Evolutionary conservation across 2,888 invertebrate species (phyloP).

Genomic region (Drepana falcataria): DNA sequence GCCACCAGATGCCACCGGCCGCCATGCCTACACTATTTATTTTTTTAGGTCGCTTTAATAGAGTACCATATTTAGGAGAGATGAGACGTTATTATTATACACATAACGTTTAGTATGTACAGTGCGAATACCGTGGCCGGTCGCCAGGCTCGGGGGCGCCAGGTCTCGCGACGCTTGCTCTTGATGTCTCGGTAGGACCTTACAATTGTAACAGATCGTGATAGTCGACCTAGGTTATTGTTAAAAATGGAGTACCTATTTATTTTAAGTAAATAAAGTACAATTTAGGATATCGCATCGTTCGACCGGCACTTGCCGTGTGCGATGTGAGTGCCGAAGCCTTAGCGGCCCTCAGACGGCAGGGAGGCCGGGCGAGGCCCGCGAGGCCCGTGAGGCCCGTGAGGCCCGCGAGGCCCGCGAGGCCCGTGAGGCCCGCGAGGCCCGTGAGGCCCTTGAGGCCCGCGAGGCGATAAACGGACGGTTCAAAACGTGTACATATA

Average conservation of each 20-base stretch:
- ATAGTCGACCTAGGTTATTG: conserved; percentile 26
- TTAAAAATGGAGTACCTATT: conserved; percentile 47
- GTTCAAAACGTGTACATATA: not conserved
- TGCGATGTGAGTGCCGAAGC: conserved; percentile 37
- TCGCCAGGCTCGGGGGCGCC: too few species aligned
- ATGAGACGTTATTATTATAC: conserved; percentile 27
- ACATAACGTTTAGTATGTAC: conserved; percentile 21
- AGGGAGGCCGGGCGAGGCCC: not conserved
- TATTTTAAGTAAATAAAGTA: conserved; percentile 62
- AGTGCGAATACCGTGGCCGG: conserved; percentile 25
- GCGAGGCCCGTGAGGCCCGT: not conserved
- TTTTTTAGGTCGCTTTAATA: conserved; percentile 30
- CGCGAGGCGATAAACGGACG: not conserved
- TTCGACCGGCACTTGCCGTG: conserved; percentile 18
- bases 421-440: too few species aligned
- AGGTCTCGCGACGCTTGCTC: too few species aligned
- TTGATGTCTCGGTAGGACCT: conserved; percentile 2
- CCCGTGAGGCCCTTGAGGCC: not conserved
- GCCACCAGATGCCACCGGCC: not conserved
- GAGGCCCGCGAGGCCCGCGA: too few species aligned
- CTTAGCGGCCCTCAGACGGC: conserved; percentile 35
- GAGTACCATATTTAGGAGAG: conserved; percentile 36
- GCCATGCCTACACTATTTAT: too few species aligned
- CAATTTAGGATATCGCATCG: conserved; percentile 46
- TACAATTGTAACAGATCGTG: conserved; percentile 18